Evolutionary conservation across 2,113 vertebrate genomes (phyloP).

Genomic region (Lophochroa leadbeateri): DNA sequence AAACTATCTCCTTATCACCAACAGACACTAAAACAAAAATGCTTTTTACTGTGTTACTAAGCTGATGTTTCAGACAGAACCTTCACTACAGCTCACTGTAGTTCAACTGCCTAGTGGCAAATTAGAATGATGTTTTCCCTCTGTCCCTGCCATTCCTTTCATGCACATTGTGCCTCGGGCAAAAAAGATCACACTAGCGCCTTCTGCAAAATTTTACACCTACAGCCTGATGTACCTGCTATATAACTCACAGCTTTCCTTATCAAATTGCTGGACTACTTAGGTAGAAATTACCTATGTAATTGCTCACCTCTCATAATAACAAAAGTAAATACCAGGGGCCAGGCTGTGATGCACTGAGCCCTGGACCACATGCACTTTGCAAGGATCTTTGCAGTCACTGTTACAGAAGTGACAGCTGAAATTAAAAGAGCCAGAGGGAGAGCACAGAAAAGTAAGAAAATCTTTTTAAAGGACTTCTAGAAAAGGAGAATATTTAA

Average conservation of each 20-base stretch:
- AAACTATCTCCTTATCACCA: conserved; percentile 52
- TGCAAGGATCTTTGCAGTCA: background rate
- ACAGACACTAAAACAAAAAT: conserved; percentile 43
- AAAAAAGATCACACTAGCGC: conserved; percentile 26
- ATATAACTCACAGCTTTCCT: conserved; percentile 16
- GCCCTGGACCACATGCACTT: rapidly evolving
- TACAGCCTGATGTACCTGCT: conserved; percentile 35
- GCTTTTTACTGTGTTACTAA: conserved; percentile 58
- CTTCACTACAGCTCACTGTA: background rate
- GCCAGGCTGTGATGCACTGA: background rate
- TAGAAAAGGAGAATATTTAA: background rate
- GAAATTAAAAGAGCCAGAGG: background rate
- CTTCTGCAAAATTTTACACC: conserved; percentile 28
- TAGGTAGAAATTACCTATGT: background rate
- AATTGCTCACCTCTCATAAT: background rate
- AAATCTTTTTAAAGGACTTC: background rate
- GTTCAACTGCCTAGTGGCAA: conserved; percentile 45
- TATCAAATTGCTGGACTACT: background rate
- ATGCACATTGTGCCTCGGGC: background rate
- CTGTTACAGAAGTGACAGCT: background rate
- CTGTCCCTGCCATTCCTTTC: background rate
- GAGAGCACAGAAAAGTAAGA: background rate
- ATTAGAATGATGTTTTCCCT: conserved; percentile 49
- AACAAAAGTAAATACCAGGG: background rate
- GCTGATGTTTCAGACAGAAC: conserved; percentile 41